phyloP scores from a whole-genome alignment of 2,888 invertebrate genomes.

The Chrysolina oricalcia region DNA sequence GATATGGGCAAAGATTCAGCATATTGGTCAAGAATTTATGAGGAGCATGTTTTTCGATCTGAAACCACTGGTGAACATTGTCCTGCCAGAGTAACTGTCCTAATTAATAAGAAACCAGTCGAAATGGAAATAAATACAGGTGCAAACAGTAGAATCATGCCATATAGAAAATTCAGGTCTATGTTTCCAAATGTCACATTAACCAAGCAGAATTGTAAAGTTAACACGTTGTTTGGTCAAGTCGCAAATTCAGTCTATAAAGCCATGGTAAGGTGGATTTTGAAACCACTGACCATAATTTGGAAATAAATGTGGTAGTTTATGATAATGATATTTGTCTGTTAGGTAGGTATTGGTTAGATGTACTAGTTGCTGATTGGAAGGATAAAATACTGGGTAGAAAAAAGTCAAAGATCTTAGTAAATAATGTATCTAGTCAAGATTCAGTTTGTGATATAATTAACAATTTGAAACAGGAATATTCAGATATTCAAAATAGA shows the following conservation, averaged over 20 bases:
- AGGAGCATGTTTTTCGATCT: too few species aligned
- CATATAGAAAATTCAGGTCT: not conserved
- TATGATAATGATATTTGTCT: constrained; percentile 3
- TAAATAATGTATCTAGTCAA: not conserved
- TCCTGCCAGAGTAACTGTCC: too few species aligned
- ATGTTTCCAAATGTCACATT: not conserved
- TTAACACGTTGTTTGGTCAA: not conserved
- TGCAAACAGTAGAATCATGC: too few species aligned
- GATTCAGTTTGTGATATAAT: not conserved
- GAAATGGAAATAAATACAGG: too few species aligned
- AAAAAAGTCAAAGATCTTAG: not conserved
- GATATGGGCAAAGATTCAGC: too few species aligned
- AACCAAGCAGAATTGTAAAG: not conserved
- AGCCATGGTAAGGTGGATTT: too few species aligned
- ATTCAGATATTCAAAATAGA: not conserved
- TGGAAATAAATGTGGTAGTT: not conserved
- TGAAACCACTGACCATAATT: not conserved
- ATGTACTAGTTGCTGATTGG: not conserved
- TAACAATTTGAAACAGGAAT: not conserved
- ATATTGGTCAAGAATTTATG: too few species aligned
- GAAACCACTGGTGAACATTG: too few species aligned
- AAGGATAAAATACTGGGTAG: not conserved
- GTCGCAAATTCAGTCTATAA: not conserved
- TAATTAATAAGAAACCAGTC: too few species aligned
- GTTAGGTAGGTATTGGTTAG: constrained; percentile 1